Conservation (phyloP, 2,888 invertebrate genomes). For the Pterostichus madidus region DNA sequence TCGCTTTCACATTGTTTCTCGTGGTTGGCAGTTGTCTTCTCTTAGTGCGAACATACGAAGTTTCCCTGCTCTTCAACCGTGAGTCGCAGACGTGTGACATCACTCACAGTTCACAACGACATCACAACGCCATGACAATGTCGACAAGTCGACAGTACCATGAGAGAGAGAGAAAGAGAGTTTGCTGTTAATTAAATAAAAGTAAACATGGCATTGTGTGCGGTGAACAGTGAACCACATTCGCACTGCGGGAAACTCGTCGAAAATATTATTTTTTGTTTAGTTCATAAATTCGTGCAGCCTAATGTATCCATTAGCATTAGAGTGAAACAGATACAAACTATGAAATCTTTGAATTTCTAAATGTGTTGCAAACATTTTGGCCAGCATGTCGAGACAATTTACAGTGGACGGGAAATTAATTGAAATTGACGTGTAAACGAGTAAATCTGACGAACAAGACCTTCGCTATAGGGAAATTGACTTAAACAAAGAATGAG, state of each 20-base stretch:
- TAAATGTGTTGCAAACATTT: background rate
- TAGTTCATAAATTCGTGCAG: too few relatives aligned
- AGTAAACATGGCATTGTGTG: conserved; percentile 49
- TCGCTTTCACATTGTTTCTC: background rate
- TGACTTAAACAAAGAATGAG: conserved; percentile 47
- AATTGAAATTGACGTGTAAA: conserved; percentile 46
- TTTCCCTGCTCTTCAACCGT: conserved; percentile 2
- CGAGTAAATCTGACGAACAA: conserved; percentile 34
- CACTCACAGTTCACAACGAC: conserved; percentile 26
- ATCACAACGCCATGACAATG: conserved; percentile 31
- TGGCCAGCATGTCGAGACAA: background rate
- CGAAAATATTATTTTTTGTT: too few relatives aligned
- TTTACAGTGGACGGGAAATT: conserved; percentile 14
- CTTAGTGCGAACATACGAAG: conserved; percentile 19
- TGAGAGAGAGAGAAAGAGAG: background rate
- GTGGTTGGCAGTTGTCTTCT: conserved; percentile 30
- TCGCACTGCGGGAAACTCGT: too few relatives aligned
- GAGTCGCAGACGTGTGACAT: conserved; percentile 40
- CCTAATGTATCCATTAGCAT: too few relatives aligned
- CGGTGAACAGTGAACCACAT: background rate
- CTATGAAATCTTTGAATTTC: background rate
- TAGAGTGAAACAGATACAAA: too few relatives aligned
- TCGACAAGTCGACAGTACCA: conserved; percentile 5
- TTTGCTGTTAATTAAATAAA: conserved; percentile 63
- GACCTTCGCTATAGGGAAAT: conserved; percentile 2